Conservation (phyloP, 2,888 invertebrate species). For the Carabus problematicus region DNA sequence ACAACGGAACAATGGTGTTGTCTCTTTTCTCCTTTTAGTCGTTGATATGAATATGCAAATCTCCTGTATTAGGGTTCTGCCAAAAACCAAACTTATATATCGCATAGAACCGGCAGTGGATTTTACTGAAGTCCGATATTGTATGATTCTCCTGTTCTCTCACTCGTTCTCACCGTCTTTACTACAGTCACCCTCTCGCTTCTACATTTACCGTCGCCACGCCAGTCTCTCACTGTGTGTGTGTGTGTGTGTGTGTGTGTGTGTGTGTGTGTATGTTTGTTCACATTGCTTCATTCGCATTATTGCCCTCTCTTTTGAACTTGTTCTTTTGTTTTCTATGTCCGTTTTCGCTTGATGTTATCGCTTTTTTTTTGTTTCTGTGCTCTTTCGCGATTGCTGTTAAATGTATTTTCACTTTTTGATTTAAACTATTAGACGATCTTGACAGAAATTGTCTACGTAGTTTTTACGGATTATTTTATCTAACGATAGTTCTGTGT, state of each 20-base stretch:
- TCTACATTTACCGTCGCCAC: slow-evolving; percentile 1
- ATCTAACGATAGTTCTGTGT: too few relatives aligned
- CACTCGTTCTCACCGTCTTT: not conserved
- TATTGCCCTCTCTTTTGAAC: not conserved
- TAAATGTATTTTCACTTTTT: not conserved
- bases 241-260: too few relatives aligned
- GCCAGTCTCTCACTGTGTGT: too few relatives aligned
- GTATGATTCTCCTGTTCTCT: slow-evolving; percentile 13
- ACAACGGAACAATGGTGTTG: slow-evolving; percentile 16
- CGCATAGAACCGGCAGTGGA: slow-evolving; percentile 38
- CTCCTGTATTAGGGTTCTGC: slow-evolving; percentile 56
- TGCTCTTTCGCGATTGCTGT: not conserved
- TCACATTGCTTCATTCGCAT: slow-evolving; percentile 11
- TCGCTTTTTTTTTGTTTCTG: not conserved
- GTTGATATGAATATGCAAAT: slow-evolving; percentile 59
- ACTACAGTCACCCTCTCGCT: not conserved
- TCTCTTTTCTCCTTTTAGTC: slow-evolving; percentile 50
- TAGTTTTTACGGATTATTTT: too few relatives aligned
- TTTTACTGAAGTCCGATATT: slow-evolving; percentile 29
- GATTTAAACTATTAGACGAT: too few relatives aligned
- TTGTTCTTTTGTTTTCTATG: not conserved
- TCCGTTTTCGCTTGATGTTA: not conserved
- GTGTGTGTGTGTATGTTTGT: too few relatives aligned
- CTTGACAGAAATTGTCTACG: too few relatives aligned
- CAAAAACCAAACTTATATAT: slow-evolving; percentile 58